Evolutionary conservation across 2,113 vertebrate genomes (phyloP).

Genomic region (Thymallus thymallus): DNA sequence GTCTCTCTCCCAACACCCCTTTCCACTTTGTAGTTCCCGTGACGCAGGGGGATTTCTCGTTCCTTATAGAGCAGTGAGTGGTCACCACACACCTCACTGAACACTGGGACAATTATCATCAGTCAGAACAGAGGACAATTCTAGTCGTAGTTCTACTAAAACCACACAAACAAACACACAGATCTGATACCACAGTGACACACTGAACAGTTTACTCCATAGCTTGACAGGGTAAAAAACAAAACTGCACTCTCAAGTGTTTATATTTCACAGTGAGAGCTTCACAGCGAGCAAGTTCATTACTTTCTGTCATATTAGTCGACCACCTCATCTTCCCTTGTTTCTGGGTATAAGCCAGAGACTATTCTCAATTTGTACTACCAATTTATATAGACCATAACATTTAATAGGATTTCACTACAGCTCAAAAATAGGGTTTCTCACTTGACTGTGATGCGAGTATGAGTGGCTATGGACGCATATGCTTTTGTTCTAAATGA

Average conservation of each 20-base stretch:
- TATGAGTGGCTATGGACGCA: neutral
- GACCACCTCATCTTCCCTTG: neutral
- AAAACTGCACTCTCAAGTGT: too few species aligned
- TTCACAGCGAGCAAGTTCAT: neutral
- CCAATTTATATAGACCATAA: neutral
- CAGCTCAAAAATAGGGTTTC: too few species aligned
- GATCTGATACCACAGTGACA: too few species aligned
- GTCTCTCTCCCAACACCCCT: slow-evolving; percentile 5
- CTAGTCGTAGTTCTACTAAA: too few species aligned
- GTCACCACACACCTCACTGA: neutral
- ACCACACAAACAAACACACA: too few species aligned
- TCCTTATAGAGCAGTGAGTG: neutral
- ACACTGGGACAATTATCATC: too few species aligned
- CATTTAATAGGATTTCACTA: neutral
- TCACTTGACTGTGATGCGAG: neutral
- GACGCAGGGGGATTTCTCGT: neutral
- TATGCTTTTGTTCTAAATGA: too few species aligned
- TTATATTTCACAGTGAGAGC: neutral
- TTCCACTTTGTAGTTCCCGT: neutral
- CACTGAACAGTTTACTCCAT: too few species aligned
- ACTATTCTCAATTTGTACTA: slow-evolving; percentile 9
- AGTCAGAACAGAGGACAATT: too few species aligned
- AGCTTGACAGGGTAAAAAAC: too few species aligned
- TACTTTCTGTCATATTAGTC: neutral
- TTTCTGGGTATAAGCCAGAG: neutral